Conservation (phyloP, 2,888 invertebrate genomes). For the Cynaeus angustus region DNA sequence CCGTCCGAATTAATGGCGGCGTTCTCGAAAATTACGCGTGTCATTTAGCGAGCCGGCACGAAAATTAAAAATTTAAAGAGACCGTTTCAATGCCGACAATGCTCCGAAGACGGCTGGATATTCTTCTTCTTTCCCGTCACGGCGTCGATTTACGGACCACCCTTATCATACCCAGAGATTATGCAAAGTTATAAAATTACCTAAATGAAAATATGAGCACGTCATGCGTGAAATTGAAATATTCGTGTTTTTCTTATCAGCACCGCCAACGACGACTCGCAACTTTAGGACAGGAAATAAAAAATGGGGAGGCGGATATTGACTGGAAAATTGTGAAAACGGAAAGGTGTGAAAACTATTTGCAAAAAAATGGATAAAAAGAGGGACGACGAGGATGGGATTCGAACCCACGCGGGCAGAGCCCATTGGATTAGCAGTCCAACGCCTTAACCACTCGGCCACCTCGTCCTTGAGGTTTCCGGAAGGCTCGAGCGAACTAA, state of each 20-base stretch:
- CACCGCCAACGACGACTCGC: too few relatives aligned
- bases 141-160: slow-evolving; percentile 19
- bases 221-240: slow-evolving; percentile 45
- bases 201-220: slow-evolving; percentile 34
- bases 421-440: slow-evolving; percentile 80
- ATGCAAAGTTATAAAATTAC: slow-evolving; percentile 32
- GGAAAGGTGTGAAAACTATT: too few relatives aligned
- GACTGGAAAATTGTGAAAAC: background rate
- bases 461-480: slow-evolving; percentile 71
- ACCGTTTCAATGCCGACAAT: slow-evolving; percentile 49
- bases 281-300: too few relatives aligned
- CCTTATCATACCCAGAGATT: slow-evolving; percentile 11
- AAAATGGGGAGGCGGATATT: background rate
- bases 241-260: slow-evolving; percentile 33
- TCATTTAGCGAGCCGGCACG: slow-evolving; percentile 54
- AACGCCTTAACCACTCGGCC: slow-evolving; percentile 80
- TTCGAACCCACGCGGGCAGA: slow-evolving; percentile 80
- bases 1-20: slow-evolving; percentile 64
- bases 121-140: slow-evolving; percentile 24
- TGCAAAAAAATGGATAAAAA: slow-evolving; percentile 13
- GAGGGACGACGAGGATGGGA: slow-evolving; percentile 73
- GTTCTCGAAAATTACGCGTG: slow-evolving; percentile 60
- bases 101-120: slow-evolving; percentile 5
- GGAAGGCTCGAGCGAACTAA: background rate
- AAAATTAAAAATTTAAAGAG: slow-evolving; percentile 51